A percentile compares a stretch with the other conserved stretches of the same genome.
Evolutionary conservation across 1,140 invertebrate species (phyloP).

Genomic region (Coptotermes formosanus): DNA sequence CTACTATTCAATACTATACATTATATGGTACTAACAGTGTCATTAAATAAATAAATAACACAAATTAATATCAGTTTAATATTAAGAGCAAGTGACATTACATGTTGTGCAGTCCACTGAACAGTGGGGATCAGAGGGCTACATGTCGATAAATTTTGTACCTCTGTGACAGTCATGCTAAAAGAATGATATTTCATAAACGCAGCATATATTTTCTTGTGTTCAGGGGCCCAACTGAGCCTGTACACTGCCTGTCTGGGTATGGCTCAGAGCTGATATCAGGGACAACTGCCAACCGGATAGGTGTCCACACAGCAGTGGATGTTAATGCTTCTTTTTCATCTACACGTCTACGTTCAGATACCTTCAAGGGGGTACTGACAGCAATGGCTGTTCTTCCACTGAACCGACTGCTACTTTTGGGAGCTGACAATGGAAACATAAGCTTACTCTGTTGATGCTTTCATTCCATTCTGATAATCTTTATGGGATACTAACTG

Average conservation of each 20-base stretch:
- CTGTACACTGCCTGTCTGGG: constrained; percentile 80
- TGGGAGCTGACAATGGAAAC: constrained; percentile 87
- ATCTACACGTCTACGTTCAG: constrained; percentile 80
- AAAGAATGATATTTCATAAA: too few species aligned
- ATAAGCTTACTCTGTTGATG: constrained; percentile 80
- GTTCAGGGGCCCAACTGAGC: constrained; percentile 78
- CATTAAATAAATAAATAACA: too few species aligned
- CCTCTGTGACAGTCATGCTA: too few species aligned
- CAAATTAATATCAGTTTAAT: too few species aligned
- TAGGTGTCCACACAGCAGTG: constrained; percentile 82
- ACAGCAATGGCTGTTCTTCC: constrained; percentile 86
- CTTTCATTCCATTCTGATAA: background rate
- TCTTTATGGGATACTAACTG: background rate
- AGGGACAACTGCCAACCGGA: constrained; percentile 82
- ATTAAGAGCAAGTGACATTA: too few species aligned
- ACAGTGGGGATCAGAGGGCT: too few species aligned
- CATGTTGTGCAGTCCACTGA: too few species aligned
- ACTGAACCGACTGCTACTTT: constrained; percentile 80
- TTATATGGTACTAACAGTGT: too few species aligned
- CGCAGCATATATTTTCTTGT: background rate
- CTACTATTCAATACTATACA: too few species aligned
- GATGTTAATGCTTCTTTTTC: constrained; percentile 73
- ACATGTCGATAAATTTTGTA: too few species aligned
- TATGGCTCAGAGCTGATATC: constrained; percentile 76
- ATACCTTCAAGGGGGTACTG: constrained; percentile 87